A percentile compares a stretch with the other conserved stretches of the same genome.
These are phyloP conservation scores for Glareola pratincola DNA, from an alignment of 2,113 vertebrate genomes.

Conservation along the genomic window DNA sequence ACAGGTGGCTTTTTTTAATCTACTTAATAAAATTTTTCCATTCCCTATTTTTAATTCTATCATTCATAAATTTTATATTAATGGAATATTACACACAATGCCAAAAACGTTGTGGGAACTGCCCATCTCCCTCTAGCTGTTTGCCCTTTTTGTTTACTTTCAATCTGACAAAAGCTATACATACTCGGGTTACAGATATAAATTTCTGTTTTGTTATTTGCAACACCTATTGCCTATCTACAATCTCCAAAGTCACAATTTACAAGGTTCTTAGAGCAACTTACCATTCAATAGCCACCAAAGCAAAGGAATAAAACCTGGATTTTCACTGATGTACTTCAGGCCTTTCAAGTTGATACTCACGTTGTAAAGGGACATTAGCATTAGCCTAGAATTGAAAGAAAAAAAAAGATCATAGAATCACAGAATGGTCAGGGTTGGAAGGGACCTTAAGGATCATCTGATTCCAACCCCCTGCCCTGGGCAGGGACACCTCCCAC, in stretches of 20 bases:
- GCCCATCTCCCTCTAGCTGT: background rate
- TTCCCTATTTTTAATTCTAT: background rate
- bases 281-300: constrained; percentile 87
- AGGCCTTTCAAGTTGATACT: constrained; percentile 90
- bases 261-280: background rate
- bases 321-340: constrained; percentile 84
- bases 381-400: constrained; percentile 82
- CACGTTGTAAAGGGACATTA: constrained; percentile 93
- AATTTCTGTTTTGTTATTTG: background rate
- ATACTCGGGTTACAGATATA: background rate
- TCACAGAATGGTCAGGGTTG: background rate
- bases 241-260: background rate
- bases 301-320: constrained; percentile 81
- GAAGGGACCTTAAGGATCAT: background rate
- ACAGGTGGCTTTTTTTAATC: background rate
- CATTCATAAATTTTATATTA: background rate
- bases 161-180: background rate
- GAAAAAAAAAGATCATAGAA: background rate
- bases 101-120: background rate
- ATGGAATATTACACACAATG: background rate
- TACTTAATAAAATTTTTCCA: background rate
- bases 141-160: background rate
- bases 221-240: background rate
- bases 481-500: background rate
- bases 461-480: background rate